A percentile compares a stretch with the other conserved stretches of the same genome.
phyloP scores from a whole-genome alignment of 2,797 vertebrate species.

The Rhynchonycteris naso region DNA sequence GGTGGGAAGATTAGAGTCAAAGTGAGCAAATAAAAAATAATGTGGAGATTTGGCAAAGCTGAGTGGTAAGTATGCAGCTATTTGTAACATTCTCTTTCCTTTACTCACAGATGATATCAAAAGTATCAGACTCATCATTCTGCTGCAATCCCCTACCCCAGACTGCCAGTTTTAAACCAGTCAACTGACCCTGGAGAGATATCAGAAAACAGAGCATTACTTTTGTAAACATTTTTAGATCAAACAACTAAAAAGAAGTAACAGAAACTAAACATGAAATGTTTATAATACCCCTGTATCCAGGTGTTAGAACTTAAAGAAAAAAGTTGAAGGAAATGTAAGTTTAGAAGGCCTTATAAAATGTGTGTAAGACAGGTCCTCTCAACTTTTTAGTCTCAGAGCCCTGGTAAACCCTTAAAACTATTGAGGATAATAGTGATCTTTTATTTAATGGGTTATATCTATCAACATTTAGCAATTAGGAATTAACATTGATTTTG shows the following conservation, averaged over 20 bases:
- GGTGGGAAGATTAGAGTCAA: not conserved
- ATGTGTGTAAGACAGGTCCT: not conserved
- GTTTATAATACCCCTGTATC: not conserved
- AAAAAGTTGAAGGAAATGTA: not conserved
- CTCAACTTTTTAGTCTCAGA: not conserved
- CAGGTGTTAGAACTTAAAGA: not conserved
- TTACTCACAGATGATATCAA: not conserved
- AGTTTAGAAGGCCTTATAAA: not conserved
- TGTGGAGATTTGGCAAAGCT: not conserved
- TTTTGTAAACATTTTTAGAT: not conserved
- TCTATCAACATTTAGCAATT: not conserved
- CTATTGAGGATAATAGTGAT: not conserved
- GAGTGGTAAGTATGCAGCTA: not conserved
- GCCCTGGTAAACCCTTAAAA: not conserved
- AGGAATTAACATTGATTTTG: conserved; percentile 29
- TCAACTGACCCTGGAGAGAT: not conserved
- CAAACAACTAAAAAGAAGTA: not conserved
- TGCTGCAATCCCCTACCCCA: not conserved
- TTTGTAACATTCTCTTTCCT: not conserved
- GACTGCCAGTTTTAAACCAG: not conserved
- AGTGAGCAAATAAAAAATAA: not conserved
- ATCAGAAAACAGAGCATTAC: not conserved
- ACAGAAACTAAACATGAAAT: not conserved
- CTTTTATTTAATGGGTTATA: not conserved
- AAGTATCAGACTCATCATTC: not conserved